Percentiles rank a stretch among this genome's conserved stretches.
These are phyloP conservation scores for Elgaria multicarinata DNA, from an alignment of 2,113 vertebrate species.

Conservation along the genomic window DNA sequence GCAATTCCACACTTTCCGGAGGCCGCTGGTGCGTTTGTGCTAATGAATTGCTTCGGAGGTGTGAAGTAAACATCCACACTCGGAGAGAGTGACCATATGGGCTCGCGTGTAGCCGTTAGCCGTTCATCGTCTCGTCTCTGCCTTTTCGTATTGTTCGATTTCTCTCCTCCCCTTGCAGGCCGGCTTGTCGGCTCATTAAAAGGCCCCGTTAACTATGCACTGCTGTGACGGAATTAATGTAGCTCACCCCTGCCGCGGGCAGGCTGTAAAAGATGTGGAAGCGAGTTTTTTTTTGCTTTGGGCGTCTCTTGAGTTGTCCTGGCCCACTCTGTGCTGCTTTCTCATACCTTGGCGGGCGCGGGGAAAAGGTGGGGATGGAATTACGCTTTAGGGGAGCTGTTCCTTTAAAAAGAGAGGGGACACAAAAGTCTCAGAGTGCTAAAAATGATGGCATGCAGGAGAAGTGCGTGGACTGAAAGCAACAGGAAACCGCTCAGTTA, in stretches of 20 bases:
- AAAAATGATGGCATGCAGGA: conserved; percentile 19
- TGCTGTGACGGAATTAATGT: conserved; percentile 38
- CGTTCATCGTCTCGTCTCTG: conserved; percentile 40
- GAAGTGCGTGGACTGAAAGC: neutral
- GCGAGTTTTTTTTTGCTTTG: conserved; percentile 32
- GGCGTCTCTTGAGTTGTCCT: neutral
- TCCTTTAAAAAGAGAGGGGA: conserved; percentile 17
- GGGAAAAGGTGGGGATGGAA: neutral
- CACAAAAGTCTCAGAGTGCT: rapidly evolving
- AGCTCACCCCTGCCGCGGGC: conserved; percentile 25
- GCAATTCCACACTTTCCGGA: conserved; percentile 25
- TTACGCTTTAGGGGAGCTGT: conserved; percentile 9
- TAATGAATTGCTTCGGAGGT: conserved; percentile 51
- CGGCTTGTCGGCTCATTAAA: conserved; percentile 38
- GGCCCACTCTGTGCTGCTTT: neutral
- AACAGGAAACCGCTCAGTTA: neutral
- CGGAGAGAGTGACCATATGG: conserved; percentile 49
- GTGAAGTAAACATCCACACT: conserved; percentile 42
- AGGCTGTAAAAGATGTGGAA: conserved; percentile 30
- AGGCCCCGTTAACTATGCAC: conserved; percentile 11
- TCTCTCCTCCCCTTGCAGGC: neutral
- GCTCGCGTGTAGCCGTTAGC: conserved; percentile 49
- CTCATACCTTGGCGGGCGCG: neutral
- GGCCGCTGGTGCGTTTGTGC: conserved; percentile 36
- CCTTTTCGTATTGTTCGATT: neutral